Conservation (phyloP, 2,113 vertebrate genomes). For the human (Homo sapiens) region GRCh38 chr11:104208501-104209000, state of each 20-base stretch:
- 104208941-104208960: neutral
- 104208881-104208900: neutral
- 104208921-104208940: neutral
- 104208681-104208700: neutral
- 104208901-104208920: neutral
- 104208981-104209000: neutral
- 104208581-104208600: neutral
- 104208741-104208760: neutral
- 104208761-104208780: slow-evolving; percentile 1
- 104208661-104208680: neutral
- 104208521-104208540: neutral
- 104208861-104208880: neutral
- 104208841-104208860: neutral
- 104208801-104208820: neutral
- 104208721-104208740: neutral
- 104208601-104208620: neutral
- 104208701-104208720: neutral
- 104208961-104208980: neutral
- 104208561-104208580: neutral
- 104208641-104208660: neutral
- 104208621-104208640: neutral
- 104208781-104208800: neutral
- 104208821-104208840: neutral
- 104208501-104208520: neutral
- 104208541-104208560: neutral